A percentile compares a stretch with the other conserved stretches of the same genome.
phyloP scores from a whole-genome alignment of 2,888 invertebrate genomes.

The Venustoraphidia nigricollis region DNA sequence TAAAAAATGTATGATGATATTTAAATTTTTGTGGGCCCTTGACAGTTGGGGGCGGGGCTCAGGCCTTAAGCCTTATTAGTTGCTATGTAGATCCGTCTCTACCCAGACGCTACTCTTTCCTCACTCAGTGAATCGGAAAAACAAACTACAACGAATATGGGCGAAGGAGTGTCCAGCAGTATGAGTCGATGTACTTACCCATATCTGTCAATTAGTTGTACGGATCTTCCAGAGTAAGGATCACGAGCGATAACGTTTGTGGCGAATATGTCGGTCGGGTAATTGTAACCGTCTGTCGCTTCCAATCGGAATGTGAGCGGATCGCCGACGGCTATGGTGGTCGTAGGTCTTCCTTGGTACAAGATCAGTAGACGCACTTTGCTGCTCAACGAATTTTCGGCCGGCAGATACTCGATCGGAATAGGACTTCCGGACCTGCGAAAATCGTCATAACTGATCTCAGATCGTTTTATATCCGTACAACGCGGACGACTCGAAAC shows the following conservation, averaged over 20 bases:
- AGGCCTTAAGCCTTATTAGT: no score
- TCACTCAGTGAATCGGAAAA: no score
- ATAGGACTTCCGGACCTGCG: slow-evolving; percentile 80
- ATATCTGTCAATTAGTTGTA: slow-evolving; percentile 75
- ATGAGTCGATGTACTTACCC: slow-evolving; percentile 45
- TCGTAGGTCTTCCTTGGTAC: slow-evolving; percentile 82
- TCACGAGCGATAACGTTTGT: slow-evolving; percentile 86
- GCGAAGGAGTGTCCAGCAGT: no score
- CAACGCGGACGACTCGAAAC: slow-evolving; percentile 7
- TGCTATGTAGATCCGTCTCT: no score
- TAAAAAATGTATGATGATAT: no score
- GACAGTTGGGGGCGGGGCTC: no score
- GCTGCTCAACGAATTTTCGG: slow-evolving; percentile 79
- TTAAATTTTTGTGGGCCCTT: no score
- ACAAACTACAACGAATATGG: no score
- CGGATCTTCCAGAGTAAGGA: slow-evolving; percentile 80
- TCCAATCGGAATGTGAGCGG: slow-evolving; percentile 79
- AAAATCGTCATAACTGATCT: slow-evolving; percentile 31
- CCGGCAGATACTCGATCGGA: slow-evolving; percentile 82
- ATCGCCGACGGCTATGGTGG: slow-evolving; percentile 86
- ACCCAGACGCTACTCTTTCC: no score
- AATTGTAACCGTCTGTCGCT: slow-evolving; percentile 78
- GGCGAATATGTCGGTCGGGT: slow-evolving; percentile 79
- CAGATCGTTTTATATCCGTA: slow-evolving; percentile 25
- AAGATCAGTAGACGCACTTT: slow-evolving; percentile 72